These are phyloP conservation scores for Lutraria lutraria DNA, from an alignment of 2,888 invertebrate genomes.

Conservation along the genomic window DNA sequence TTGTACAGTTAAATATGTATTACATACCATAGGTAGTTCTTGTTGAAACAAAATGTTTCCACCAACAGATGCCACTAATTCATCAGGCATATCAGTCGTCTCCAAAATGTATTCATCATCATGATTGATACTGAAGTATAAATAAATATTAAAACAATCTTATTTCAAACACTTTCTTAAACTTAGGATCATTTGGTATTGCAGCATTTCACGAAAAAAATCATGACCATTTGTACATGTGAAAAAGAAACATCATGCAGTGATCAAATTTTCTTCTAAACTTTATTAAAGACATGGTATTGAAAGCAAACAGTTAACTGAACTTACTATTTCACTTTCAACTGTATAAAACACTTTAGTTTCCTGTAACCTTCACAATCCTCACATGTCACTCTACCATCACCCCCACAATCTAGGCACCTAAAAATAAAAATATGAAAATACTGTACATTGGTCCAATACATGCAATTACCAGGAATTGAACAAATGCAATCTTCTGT, in stretches of 20 bases:
- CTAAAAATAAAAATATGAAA: conserved; percentile 62
- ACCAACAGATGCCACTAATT: conserved; percentile 77
- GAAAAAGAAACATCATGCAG: not conserved
- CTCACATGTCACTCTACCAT: conserved; percentile 82
- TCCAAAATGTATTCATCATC: conserved; percentile 81
- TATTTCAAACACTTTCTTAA: no score
- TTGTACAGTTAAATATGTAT: not conserved
- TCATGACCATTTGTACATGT: not conserved
- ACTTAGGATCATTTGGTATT: no score
- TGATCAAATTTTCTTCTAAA: not conserved
- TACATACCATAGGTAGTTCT: conserved; percentile 76
- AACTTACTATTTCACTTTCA: conserved; percentile 84
- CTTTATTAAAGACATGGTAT: no score
- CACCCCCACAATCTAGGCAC: conserved; percentile 81
- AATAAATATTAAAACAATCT: not conserved
- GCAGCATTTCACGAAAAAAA: no score
- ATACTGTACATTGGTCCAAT: not conserved
- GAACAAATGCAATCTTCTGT: no score
- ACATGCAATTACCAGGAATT: no score
- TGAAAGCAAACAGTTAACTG: not conserved
- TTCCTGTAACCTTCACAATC: conserved; percentile 83
- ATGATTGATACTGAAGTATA: conserved; percentile 73
- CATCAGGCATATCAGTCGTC: conserved; percentile 82
- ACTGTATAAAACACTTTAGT: conserved; percentile 82
- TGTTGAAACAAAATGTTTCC: conserved; percentile 82